Evolutionary conservation across 1,140 invertebrate genomes (phyloP).

Genomic region (Colletes gigas): DNA sequence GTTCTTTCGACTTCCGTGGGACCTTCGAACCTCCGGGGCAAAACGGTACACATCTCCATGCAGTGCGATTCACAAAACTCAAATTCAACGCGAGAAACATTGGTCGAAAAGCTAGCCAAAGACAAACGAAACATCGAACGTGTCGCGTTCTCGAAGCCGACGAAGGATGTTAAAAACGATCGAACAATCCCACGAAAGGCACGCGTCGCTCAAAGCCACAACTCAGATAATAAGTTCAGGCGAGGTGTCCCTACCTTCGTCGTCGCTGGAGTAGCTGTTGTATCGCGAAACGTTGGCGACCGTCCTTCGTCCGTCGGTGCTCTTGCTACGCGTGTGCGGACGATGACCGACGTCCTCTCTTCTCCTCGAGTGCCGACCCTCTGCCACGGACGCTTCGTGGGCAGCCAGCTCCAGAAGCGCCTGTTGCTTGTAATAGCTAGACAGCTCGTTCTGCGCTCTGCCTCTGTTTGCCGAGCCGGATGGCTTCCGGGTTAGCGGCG

Average conservation of each 20-base stretch:
- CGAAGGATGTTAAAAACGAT: no score
- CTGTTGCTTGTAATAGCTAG: constrained; percentile 80
- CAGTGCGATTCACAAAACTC: no score
- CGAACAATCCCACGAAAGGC: constrained; percentile 4
- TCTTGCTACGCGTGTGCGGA: constrained; percentile 78
- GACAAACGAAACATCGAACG: no score
- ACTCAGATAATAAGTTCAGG: constrained; percentile 78
- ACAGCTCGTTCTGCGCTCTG: constrained; percentile 76
- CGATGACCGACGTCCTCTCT: constrained; percentile 77
- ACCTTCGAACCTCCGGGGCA: not conserved
- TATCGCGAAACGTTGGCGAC: constrained; percentile 83
- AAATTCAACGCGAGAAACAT: no score
- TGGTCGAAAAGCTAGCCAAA: no score
- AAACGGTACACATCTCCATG: no score
- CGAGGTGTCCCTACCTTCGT: constrained; percentile 87
- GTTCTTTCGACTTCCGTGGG: constrained; percentile 22
- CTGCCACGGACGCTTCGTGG: constrained; percentile 69
- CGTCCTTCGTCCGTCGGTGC: constrained; percentile 77
- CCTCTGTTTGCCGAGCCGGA: constrained; percentile 80
- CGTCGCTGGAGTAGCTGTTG: constrained; percentile 92
- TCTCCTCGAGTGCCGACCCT: constrained; percentile 67
- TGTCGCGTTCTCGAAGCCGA: no score
- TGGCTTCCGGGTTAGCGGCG: constrained; percentile 90
- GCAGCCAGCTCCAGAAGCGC: constrained; percentile 73
- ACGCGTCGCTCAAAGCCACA: constrained; percentile 54